phyloP scores from a whole-genome alignment of 2,113 vertebrate genomes.

The Glaucidium brasilianum region DNA sequence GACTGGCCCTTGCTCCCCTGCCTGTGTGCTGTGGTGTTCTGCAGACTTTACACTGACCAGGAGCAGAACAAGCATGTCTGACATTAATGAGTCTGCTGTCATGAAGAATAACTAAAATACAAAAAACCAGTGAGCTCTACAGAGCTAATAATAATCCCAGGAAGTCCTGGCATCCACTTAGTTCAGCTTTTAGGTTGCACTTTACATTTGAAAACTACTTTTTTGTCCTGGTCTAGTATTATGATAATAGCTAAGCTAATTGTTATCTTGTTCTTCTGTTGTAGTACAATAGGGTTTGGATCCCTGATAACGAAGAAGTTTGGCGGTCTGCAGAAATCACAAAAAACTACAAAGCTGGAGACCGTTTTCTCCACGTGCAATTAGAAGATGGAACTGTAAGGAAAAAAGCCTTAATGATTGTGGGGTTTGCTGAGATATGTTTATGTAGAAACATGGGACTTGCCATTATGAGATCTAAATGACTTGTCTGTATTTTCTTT shows the following conservation, averaged over 20 bases:
- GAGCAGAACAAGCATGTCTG: not conserved
- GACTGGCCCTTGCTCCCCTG: not conserved
- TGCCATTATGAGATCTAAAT: accelerated
- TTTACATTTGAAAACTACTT: not conserved
- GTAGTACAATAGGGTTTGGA: conserved; percentile 96
- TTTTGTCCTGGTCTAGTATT: not conserved
- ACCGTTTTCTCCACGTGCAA: conserved; percentile 75
- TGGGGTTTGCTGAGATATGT: not conserved
- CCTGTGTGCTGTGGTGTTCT: not conserved
- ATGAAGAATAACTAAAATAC: not conserved
- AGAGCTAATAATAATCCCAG: not conserved
- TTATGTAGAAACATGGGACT: not conserved
- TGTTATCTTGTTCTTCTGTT: not conserved
- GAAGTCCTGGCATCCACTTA: not conserved
- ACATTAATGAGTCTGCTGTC: not conserved
- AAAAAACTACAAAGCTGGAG: conserved; percentile 81
- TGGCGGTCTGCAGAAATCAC: conserved; percentile 94
- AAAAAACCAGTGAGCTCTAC: not conserved
- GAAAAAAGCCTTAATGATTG: not conserved
- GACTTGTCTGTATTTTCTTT: not conserved
- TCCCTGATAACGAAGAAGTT: conserved; percentile 88
- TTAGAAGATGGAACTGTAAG: conserved; percentile 92
- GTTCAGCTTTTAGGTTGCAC: not conserved
- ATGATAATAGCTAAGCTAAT: not conserved
- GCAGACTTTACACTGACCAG: not conserved